A percentile compares a stretch with the other conserved stretches of the same genome.
Evolutionary conservation across 2,888 invertebrate genomes (phyloP).

Genomic region (Lacanobia oleracea): DNA sequence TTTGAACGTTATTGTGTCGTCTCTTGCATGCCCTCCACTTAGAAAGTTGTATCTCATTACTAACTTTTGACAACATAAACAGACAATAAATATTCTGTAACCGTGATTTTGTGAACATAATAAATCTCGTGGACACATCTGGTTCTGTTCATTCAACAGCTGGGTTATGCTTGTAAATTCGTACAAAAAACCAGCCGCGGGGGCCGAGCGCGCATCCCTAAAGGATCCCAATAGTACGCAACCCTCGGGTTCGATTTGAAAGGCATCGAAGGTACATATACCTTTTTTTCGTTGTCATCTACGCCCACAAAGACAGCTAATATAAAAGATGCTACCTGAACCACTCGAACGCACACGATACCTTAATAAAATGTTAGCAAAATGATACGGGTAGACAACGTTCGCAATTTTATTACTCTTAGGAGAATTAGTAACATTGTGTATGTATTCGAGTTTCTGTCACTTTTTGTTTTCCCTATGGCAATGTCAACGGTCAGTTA

Average conservation of each 20-base stretch:
- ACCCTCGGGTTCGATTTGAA: constrained; percentile 74
- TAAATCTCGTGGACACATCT: constrained; percentile 73
- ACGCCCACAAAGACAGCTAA: constrained; percentile 67
- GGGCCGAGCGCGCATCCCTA: constrained; percentile 62
- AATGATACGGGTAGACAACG: constrained; percentile 59
- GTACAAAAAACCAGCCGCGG: constrained; percentile 71
- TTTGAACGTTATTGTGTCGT: constrained; percentile 11
- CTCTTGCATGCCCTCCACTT: background rate
- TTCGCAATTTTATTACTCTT: constrained; percentile 53
- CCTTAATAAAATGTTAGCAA: constrained; percentile 60
- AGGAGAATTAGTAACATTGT: constrained; percentile 39
- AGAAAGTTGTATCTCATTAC: constrained; percentile 52
- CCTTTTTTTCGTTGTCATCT: constrained; percentile 69
- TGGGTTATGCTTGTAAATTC: constrained; percentile 68
- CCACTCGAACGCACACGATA: constrained; percentile 57
- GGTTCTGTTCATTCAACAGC: constrained; percentile 77
- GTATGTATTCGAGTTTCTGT: constrained; percentile 18
- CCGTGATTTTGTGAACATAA: constrained; percentile 59
- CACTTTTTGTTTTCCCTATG: constrained; percentile 14
- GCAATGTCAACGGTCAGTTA: constrained; percentile 1
- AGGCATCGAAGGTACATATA: constrained; percentile 67
- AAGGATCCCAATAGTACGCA: constrained; percentile 74
- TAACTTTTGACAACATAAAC: constrained; percentile 41
- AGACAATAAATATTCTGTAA: constrained; percentile 50
- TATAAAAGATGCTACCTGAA: constrained; percentile 74